Evolutionary conservation across 2,113 vertebrate species (phyloP).

Genomic region (Corythoichthys intestinalis): DNA sequence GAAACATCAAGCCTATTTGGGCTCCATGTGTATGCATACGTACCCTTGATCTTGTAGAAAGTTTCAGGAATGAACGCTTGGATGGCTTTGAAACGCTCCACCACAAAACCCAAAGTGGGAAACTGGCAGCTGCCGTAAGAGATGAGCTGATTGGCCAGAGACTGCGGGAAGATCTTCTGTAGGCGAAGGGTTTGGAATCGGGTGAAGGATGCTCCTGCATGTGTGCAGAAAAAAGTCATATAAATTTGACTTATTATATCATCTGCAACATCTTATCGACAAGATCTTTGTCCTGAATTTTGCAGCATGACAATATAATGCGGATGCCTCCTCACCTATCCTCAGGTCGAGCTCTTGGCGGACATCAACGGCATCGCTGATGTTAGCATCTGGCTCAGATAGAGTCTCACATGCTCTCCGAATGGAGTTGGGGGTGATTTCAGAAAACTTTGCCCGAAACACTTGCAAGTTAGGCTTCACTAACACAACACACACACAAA

Average conservation of each 20-base stretch:
- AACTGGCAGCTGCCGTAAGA: constrained; percentile 99
- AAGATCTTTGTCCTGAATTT: neutral
- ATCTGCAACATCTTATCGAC: neutral
- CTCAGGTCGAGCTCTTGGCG: constrained; percentile 93
- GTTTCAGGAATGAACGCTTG: constrained; percentile 94
- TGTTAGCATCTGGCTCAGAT: constrained; percentile 76
- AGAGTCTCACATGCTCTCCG: constrained; percentile 84
- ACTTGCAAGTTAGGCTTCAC: constrained; percentile 86
- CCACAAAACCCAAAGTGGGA: constrained; percentile 94
- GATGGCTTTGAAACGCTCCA: constrained; percentile 97
- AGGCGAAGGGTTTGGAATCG: constrained; percentile 94
- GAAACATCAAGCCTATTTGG: neutral
- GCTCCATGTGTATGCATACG: neutral
- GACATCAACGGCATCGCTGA: constrained; percentile 89
- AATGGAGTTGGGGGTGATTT: constrained; percentile 88
- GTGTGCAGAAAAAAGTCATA: neutral
- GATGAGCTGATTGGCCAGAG: constrained; percentile 90
- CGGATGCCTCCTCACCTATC: constrained; percentile 75
- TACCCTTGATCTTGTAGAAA: constrained; percentile 97
- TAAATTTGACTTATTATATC: neutral
- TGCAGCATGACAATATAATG: neutral
- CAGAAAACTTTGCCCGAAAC: constrained; percentile 90
- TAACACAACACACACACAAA: too few relatives aligned
- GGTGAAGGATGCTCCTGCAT: constrained; percentile 94
- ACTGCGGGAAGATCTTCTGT: constrained; percentile 85